Evolutionary conservation across 1,140 invertebrate species (phyloP).

Genomic region (Magallana gigas): DNA sequence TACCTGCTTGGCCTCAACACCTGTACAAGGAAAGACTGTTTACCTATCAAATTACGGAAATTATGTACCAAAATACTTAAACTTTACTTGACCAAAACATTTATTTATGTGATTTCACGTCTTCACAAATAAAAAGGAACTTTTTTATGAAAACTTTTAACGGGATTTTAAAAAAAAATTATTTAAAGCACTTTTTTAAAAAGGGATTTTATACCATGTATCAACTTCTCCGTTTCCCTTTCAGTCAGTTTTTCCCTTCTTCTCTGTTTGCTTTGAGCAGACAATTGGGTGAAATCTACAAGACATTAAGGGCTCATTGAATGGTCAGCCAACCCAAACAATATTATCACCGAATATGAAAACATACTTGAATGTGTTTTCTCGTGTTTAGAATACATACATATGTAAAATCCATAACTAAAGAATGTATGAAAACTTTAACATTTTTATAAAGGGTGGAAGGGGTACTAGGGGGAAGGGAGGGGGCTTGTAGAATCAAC

Average conservation of each 20-base stretch:
- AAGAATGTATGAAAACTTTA: no score
- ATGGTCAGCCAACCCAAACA: neutral
- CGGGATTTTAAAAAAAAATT: neutral
- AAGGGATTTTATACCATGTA: neutral
- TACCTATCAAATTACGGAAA: conserved; percentile 15
- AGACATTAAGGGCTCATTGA: neutral
- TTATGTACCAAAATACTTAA: conserved; percentile 32
- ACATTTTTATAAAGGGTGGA: no score
- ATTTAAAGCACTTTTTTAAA: neutral
- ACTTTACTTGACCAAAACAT: conserved; percentile 34
- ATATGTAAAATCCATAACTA: no score
- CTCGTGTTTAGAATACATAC: no score
- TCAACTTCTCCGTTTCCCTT: neutral
- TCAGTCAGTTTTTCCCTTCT: neutral
- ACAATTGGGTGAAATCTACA: neutral
- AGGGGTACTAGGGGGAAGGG: no score
- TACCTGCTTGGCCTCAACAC: neutral
- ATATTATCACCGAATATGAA: no score
- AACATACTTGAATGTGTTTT: no score
- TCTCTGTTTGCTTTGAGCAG: neutral
- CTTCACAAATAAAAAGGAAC: neutral
- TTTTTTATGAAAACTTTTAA: neutral
- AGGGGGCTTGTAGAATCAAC: no score
- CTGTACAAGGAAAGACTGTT: neutral
- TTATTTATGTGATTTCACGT: neutral